Evolutionary conservation across 2,888 invertebrate genomes (phyloP).

Genomic region (Microctonus aethiopoides): DNA sequence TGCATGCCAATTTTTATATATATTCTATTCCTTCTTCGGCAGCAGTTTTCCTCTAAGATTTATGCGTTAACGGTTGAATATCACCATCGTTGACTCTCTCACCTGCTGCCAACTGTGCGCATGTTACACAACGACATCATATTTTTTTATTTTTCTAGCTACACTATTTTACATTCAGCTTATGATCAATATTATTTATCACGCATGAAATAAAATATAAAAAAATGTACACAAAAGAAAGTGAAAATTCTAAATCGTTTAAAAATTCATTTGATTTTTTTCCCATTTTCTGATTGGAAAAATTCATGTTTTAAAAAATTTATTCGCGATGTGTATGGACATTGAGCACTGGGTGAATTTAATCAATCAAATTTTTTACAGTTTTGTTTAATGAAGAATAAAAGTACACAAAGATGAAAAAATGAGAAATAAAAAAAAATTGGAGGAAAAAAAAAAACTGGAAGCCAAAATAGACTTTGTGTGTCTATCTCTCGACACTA

Average conservation of each 20-base stretch:
- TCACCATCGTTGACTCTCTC: conserved; percentile 46
- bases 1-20: conserved; percentile 62
- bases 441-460: not conserved
- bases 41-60: conserved; percentile 53
- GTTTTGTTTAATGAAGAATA: not conserved
- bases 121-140: conserved; percentile 6
- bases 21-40: conserved; percentile 30
- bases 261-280: no score
- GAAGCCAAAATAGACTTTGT: not conserved
- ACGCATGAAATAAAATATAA: no score
- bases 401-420: no score
- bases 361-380: not conserved
- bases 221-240: no score
- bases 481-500: not conserved
- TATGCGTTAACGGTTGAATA: conserved; percentile 61
- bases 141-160: not conserved
- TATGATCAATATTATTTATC: no score
- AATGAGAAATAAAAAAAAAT: not conserved
- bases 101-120: conserved; percentile 39
- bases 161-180: not conserved
- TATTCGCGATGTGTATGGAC: no score
- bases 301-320: no score
- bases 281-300: no score
- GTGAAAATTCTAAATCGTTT: no score
- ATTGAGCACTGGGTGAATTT: not conserved